Evolutionary conservation across 2,888 invertebrate species (phyloP).

Genomic region (Frankliniella fusca): DNA sequence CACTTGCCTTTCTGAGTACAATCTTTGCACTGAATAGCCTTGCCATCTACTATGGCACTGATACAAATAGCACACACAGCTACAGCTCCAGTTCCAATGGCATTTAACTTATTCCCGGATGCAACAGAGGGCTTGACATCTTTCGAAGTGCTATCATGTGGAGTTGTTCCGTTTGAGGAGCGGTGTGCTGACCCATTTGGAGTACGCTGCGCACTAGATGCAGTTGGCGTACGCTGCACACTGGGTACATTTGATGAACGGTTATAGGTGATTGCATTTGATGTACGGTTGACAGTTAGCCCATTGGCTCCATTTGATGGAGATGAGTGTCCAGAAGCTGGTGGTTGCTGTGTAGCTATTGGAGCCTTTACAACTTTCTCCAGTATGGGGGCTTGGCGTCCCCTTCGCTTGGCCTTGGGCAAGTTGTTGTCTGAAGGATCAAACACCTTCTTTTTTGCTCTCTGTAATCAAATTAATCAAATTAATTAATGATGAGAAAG

Average conservation of each 20-base stretch:
- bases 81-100: not conserved
- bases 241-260: not conserved
- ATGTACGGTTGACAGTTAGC: too few species aligned
- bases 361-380: slow-evolving; percentile 44
- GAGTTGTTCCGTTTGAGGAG: not conserved
- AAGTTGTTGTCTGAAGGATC: slow-evolving; percentile 80
- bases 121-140: slow-evolving; percentile 38
- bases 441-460: slow-evolving; percentile 73
- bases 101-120: not conserved
- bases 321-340: not conserved
- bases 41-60: not conserved
- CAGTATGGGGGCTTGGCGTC: slow-evolving; percentile 60
- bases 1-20: not conserved
- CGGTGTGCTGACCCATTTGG: not conserved
- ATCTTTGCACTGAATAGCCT: not conserved
- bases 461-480: slow-evolving; percentile 47
- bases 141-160: slow-evolving; percentile 38
- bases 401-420: slow-evolving; percentile 65
- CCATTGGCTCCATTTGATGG: not conserved
- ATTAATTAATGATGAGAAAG: not conserved
- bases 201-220: not conserved
- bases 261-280: too few species aligned
- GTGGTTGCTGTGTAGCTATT: not conserved
- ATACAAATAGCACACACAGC: slow-evolving; percentile 43
- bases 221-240: not conserved